These are phyloP conservation scores for Chionoecetes opilio DNA, from an alignment of 1,140 invertebrate genomes.

Conservation along the genomic window DNA sequence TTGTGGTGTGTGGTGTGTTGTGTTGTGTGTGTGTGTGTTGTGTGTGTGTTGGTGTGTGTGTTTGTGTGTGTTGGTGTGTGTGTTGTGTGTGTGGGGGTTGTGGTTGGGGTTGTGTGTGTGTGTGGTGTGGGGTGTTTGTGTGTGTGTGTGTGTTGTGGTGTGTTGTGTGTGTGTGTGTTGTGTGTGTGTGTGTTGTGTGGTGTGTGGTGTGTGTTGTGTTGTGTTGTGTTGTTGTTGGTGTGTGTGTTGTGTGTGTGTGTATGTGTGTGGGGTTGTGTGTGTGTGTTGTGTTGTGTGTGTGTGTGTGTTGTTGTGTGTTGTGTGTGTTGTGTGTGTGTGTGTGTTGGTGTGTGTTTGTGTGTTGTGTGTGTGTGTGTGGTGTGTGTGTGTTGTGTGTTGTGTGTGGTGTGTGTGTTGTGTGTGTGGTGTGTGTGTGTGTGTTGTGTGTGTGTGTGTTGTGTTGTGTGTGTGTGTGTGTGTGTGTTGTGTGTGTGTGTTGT, in stretches of 20 bases:
- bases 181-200: slow-evolving; percentile 58
- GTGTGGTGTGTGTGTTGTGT: neutral
- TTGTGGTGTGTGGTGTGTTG: too few relatives aligned
- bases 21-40: too few relatives aligned
- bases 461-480: neutral
- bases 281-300: neutral
- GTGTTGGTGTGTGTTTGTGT: too few relatives aligned
- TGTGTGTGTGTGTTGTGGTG: too few relatives aligned
- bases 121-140: neutral
- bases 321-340: neutral
- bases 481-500: too few relatives aligned
- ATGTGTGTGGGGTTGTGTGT: neutral
- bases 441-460: neutral
- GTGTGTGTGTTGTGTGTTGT: neutral
- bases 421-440: neutral
- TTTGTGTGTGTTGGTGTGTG: slow-evolving; percentile 38
- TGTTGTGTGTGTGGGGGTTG: slow-evolving; percentile 57
- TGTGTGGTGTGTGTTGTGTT: slow-evolving; percentile 61
- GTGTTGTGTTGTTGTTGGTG: neutral
- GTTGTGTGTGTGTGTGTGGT: neutral
- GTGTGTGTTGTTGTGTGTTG: neutral
- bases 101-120: slow-evolving; percentile 62
- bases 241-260: neutral
- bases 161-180: too few relatives aligned
- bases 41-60: too few relatives aligned